Evolutionary conservation across 2,113 vertebrate genomes (phyloP).

Genomic region (Oceanites oceanicus): DNA sequence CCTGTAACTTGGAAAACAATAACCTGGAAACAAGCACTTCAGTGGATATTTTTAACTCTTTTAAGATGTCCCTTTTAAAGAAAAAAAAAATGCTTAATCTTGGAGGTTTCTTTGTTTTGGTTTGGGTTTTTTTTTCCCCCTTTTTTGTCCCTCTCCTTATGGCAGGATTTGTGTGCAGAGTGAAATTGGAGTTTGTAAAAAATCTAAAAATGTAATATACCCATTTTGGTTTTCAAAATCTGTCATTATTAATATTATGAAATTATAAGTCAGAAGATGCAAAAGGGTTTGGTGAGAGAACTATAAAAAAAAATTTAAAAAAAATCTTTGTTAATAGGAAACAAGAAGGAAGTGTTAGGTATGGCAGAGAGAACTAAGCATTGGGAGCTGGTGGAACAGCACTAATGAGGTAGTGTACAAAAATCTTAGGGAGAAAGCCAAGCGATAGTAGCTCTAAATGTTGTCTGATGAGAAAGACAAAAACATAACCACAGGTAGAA

Average conservation of each 20-base stretch:
- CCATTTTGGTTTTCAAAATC: not conserved
- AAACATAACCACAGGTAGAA: not conserved
- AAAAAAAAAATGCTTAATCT: not conserved
- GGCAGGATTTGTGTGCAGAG: not conserved
- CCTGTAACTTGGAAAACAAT: not conserved
- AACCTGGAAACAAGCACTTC: not conserved
- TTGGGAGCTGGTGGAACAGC: not conserved
- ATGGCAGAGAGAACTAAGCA: not conserved
- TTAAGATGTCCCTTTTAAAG: not conserved
- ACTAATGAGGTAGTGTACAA: not conserved
- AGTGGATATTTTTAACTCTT: not conserved
- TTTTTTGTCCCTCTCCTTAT: not conserved
- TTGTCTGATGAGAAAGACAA: not conserved
- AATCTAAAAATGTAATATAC: not conserved
- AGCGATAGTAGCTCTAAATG: not conserved
- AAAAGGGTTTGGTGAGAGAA: not conserved
- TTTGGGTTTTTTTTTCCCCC: not conserved
- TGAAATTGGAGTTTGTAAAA: not conserved
- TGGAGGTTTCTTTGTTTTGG: rapidly evolving
- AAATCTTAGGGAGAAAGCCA: not conserved
- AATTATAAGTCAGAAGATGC: not conserved
- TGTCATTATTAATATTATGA: not conserved
- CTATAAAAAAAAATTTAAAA: not conserved
- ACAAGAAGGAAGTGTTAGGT: not conserved
- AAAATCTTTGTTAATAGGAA: not conserved